These are phyloP conservation scores for Rhyzopertha dominica DNA, from an alignment of 1,140 invertebrate species.

Conservation along the genomic window DNA sequence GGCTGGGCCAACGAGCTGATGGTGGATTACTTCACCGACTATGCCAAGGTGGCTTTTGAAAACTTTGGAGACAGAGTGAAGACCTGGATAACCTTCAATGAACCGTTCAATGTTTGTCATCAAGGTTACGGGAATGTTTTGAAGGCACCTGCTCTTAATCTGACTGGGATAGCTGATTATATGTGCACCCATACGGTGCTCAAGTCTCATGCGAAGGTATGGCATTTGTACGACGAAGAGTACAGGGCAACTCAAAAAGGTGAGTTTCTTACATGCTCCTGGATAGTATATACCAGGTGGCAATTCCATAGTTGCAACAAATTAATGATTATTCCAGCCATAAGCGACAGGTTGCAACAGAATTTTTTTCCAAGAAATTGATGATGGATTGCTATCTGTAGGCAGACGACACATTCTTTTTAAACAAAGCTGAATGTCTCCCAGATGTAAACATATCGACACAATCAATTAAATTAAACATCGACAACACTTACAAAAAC, in stretches of 20 bases:
- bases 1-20: slow-evolving; percentile 59
- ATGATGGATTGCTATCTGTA: too few species aligned
- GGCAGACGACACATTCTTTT: too few species aligned
- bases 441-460: too few species aligned
- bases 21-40: slow-evolving; percentile 52
- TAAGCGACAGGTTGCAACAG: too few species aligned
- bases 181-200: slow-evolving; percentile 58
- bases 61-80: slow-evolving; percentile 37
- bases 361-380: too few species aligned
- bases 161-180: slow-evolving; percentile 56
- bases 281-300: too few species aligned
- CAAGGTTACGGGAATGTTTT: slow-evolving; percentile 14
- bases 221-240: slow-evolving; percentile 58
- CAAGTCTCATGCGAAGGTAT: slow-evolving; percentile 59
- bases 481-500: too few species aligned
- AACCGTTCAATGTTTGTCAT: slow-evolving; percentile 38
- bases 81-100: slow-evolving; percentile 51
- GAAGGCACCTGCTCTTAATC: slow-evolving; percentile 40
- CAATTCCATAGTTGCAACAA: too few species aligned
- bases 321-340: too few species aligned
- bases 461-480: too few species aligned
- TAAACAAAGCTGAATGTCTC: too few species aligned
- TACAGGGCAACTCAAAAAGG: slow-evolving; percentile 56
- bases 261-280: slow-evolving; percentile 23
- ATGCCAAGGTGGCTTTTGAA: slow-evolving; percentile 26